Evolutionary conservation across 2,797 vertebrate genomes (phyloP).

Genomic region (Sternotherus odoratus): DNA sequence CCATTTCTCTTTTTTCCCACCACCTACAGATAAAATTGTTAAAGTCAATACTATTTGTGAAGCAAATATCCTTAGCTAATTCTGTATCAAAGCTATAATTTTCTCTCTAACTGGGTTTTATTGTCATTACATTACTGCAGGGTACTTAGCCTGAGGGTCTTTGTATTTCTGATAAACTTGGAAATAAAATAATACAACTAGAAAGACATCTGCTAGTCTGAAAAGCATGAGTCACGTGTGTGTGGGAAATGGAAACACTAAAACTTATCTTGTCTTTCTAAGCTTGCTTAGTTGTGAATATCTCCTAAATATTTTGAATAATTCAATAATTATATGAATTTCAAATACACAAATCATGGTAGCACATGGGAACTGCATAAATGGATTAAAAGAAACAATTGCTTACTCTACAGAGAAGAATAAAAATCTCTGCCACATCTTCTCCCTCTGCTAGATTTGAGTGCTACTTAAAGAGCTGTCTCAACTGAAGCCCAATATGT

Average conservation of each 20-base stretch:
- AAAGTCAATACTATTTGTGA: neutral
- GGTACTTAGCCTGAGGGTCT: neutral
- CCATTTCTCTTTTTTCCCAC: neutral
- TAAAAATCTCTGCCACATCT: neutral
- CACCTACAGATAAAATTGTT: neutral
- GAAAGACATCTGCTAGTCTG: neutral
- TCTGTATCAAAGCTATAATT: neutral
- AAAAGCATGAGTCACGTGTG: neutral
- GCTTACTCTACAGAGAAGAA: neutral
- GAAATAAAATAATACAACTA: neutral
- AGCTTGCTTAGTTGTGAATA: neutral
- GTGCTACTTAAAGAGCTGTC: neutral
- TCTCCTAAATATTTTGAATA: neutral
- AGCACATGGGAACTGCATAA: neutral
- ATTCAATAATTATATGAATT: neutral
- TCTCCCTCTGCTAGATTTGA: neutral
- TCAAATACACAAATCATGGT: neutral
- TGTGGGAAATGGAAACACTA: neutral
- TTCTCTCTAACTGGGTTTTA: neutral
- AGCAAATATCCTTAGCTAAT: neutral
- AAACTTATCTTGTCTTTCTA: neutral
- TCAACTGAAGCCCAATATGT: neutral
- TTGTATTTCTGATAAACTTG: slow-evolving; percentile 15
- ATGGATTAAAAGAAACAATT: neutral
- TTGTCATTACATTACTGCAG: neutral